Percentiles rank a stretch among this genome's conserved stretches.
Evolutionary conservation across 2,797 vertebrate species (phyloP).

Genomic region (Catharus ustulatus): DNA sequence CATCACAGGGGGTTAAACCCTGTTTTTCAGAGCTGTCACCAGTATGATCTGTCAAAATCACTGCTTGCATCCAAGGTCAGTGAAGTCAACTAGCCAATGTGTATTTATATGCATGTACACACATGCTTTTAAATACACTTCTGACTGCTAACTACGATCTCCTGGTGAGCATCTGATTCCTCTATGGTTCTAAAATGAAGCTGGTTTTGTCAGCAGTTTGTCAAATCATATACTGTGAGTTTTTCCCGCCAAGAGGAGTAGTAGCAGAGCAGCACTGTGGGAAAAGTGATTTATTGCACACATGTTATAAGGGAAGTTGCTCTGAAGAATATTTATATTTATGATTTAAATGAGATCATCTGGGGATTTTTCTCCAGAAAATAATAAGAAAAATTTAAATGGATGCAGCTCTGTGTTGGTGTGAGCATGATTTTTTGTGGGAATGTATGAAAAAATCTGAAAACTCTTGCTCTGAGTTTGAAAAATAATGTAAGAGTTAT

Average conservation of each 20-base stretch:
- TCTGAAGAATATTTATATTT: slow-evolving; percentile 21
- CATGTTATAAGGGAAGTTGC: neutral
- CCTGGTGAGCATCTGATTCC: neutral
- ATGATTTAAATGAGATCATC: neutral
- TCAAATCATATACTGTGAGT: neutral
- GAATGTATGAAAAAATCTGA: neutral
- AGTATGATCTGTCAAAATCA: neutral
- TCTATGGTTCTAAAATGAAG: neutral
- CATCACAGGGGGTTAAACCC: neutral
- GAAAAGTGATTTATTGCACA: slow-evolving; percentile 19
- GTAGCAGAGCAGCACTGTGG: neutral
- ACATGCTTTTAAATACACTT: neutral
- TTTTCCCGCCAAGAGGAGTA: slow-evolving; percentile 5
- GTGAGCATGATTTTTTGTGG: neutral
- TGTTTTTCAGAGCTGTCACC: neutral
- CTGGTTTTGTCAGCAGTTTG: slow-evolving; percentile 22
- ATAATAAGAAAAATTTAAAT: neutral
- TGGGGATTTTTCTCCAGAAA: neutral
- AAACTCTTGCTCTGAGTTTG: neutral
- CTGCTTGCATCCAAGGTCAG: neutral
- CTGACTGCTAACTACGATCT: neutral
- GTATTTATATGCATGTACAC: neutral
- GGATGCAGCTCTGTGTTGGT: neutral
- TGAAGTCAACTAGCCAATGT: neutral
- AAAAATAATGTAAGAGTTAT: slow-evolving; percentile 25